phyloP scores from a whole-genome alignment of 2,888 invertebrate species.

The Malthinus seriepunctatus region DNA sequence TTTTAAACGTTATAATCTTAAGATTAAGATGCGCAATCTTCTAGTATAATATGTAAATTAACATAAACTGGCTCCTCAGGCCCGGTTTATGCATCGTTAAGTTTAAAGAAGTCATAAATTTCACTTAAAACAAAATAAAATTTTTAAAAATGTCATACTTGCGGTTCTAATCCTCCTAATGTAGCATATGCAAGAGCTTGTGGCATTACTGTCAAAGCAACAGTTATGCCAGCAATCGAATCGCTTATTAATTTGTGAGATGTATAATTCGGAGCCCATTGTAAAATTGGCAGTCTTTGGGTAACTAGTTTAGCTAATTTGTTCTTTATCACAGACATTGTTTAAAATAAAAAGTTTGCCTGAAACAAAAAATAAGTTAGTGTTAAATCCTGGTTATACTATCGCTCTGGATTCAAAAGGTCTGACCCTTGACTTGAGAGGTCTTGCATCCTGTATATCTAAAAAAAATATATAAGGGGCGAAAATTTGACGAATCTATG shows the following conservation, averaged over 20 bases:
- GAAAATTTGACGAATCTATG: too few relatives aligned
- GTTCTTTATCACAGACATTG: constrained; percentile 10
- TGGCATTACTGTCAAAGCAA: constrained; percentile 91
- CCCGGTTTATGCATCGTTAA: too few relatives aligned
- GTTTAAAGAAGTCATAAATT: not conserved
- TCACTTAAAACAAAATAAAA: too few relatives aligned
- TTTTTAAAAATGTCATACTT: constrained; percentile 58
- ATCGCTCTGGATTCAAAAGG: not conserved
- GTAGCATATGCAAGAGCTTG: constrained; percentile 92
- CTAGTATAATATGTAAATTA: too few relatives aligned
- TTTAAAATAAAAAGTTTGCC: not conserved
- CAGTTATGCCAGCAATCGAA: constrained; percentile 88
- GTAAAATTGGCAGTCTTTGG: constrained; percentile 66
- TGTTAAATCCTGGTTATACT: not conserved
- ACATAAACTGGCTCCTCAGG: too few relatives aligned
- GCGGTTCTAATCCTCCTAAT: constrained; percentile 83
- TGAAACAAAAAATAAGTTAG: not conserved
- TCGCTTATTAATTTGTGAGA: constrained; percentile 79
- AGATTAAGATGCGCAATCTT: too few relatives aligned
- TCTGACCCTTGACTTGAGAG: not conserved
- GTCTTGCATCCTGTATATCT: too few relatives aligned
- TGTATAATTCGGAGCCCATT: constrained; percentile 78
- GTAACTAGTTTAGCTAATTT: constrained; percentile 31
- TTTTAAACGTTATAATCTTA: too few relatives aligned
- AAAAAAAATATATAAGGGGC: too few relatives aligned